phyloP scores from a whole-genome alignment of 2,888 invertebrate species.

The Zygaena filipendulae region DNA sequence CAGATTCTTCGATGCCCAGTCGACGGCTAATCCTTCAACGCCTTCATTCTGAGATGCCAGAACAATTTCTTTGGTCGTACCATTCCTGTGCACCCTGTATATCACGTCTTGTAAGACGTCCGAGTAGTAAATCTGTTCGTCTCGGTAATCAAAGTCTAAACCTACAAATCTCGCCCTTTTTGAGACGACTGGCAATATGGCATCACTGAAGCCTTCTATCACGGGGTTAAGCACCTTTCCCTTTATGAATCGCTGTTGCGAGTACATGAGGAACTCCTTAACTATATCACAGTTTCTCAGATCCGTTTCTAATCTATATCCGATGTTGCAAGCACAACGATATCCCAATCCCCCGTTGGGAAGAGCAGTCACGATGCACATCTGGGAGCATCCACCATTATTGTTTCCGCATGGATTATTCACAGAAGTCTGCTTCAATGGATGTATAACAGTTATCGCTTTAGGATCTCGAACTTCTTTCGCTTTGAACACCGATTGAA shows the following conservation, averaged over 20 bases:
- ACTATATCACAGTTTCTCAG: constrained; percentile 84
- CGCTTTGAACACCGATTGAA: constrained; percentile 83
- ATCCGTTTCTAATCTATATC: constrained; percentile 80
- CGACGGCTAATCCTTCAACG: constrained; percentile 94
- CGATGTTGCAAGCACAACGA: constrained; percentile 92
- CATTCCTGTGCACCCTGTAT: constrained; percentile 83
- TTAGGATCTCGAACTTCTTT: constrained; percentile 85
- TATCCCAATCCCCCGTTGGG: constrained; percentile 81
- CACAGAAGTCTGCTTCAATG: constrained; percentile 78
- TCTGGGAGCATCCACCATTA: constrained; percentile 91
- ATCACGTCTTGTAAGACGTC: constrained; percentile 97
- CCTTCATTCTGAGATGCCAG: constrained; percentile 97
- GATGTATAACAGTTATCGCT: constrained; percentile 85
- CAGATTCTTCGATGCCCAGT: constrained; percentile 95
- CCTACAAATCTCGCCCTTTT: constrained; percentile 93
- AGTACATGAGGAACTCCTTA: constrained; percentile 92
- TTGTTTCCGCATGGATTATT: constrained; percentile 88
- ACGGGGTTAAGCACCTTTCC: constrained; percentile 91
- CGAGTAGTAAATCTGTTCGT: constrained; percentile 95
- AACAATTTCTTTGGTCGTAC: constrained; percentile 86
- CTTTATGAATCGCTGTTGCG: constrained; percentile 95
- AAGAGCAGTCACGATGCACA: constrained; percentile 90
- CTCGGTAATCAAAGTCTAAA: constrained; percentile 91
- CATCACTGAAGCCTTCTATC: constrained; percentile 92
- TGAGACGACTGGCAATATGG: constrained; percentile 94